Evolutionary conservation across 2,888 invertebrate genomes (phyloP), one percentile per base, ranked within the genome.

Genomic region (Boloria euphrosyne): DNA sequence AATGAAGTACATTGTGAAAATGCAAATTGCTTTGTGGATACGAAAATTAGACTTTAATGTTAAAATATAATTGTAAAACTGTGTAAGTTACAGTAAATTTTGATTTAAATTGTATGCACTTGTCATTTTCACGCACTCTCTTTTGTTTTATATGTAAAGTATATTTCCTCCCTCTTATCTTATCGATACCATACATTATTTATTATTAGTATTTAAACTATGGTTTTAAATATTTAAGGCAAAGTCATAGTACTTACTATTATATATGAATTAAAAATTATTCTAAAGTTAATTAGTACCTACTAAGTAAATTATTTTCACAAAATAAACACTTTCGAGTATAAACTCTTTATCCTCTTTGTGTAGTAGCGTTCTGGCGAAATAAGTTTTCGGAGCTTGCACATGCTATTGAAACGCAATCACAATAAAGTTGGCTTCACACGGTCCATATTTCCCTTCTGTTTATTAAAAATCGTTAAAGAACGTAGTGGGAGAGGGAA

Each of bases 1-100:
- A 76, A 75, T 74, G 75, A 68, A 73, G 72, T 73, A 70, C 73
- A 71, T 75, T 76, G 67, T 71, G 68, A 64, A 73, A 75, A 78
- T 75, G 74, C 71, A 72, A 77, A 76, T 75, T 75, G 71, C 70
- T 72, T 60, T 57, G 64, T 67, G 62, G 63, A 72, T 65, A 65
- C 60, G 69, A 69, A 69, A 73, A 73, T 73, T 72, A 72, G 66
- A 73, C 60, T 61, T 67, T 63, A 61, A 71, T 64, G 64, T 70
- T 67, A 72, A 73, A 71, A 65, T 47, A 67, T 62, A 67, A 73
- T 73, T 73, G 65, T 68, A 64, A 68, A 67, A 66, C 60, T 52
- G 55, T 58, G 49, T 46, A 66, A 66, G 54, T 68, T 57, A 64
- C 58, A 63, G 62, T 50, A 54, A 13, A 13, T n/a, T 10, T 13